These are phyloP conservation scores for Spilogale gracilis DNA, from an alignment of 2,113 vertebrate genomes.

Conservation along the genomic window DNA sequence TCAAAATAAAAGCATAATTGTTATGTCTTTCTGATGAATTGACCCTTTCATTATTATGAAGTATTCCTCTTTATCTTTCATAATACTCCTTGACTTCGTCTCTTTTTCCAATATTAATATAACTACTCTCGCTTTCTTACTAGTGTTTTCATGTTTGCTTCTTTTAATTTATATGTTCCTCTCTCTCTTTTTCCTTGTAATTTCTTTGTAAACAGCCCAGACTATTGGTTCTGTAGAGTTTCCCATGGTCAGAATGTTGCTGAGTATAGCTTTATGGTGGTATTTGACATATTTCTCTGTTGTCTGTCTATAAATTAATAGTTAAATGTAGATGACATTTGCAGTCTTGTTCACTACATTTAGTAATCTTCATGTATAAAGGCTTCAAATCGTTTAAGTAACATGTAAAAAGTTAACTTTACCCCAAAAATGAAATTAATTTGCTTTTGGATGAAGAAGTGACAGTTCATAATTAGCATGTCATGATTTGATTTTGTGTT, in stretches of 20 bases:
- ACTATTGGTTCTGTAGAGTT: neutral
- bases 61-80: neutral
- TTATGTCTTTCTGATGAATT: neutral
- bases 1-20: neutral
- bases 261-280: neutral
- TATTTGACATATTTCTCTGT: neutral
- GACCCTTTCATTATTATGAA: neutral
- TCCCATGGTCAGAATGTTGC: neutral
- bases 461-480: neutral
- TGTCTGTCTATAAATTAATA: neutral
- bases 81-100: neutral
- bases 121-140: neutral
- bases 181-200: neutral
- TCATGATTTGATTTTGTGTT: neutral
- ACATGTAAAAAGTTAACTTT: neutral
- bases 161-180: neutral
- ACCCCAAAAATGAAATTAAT: neutral
- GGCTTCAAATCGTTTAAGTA: neutral
- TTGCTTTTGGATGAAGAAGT: neutral
- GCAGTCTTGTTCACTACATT: neutral
- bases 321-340: neutral
- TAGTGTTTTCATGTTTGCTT: neutral
- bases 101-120: neutral
- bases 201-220: neutral
- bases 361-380: neutral